Percentiles rank a stretch among this genome's conserved stretches.
Conservation (phyloP, 2,888 invertebrate genomes). For the Spodoptera exigua region DNA sequence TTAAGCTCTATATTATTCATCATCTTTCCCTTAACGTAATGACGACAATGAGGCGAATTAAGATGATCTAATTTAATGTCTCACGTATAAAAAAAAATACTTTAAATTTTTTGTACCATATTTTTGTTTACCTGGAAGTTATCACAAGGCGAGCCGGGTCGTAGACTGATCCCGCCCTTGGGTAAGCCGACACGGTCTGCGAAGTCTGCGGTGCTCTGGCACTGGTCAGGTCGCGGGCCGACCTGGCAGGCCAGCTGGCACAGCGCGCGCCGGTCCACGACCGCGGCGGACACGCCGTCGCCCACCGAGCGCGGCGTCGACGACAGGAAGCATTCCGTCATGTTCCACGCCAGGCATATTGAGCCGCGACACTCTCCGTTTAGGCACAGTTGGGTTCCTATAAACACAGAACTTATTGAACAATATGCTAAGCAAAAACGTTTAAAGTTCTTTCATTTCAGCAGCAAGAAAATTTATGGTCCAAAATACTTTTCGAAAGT, state of each 20-base stretch:
- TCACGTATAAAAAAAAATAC: neutral
- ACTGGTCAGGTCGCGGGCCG: conserved; percentile 92
- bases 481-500: no score
- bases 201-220: conserved; percentile 96
- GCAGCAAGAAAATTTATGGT: no score
- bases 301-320: conserved; percentile 91
- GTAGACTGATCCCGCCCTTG: conserved; percentile 94
- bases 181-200: conserved; percentile 93
- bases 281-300: conserved; percentile 83
- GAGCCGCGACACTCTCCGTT: conserved; percentile 98
- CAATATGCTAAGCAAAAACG: no score
- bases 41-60: no score
- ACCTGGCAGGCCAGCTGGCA: conserved; percentile 99
- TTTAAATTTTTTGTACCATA: no score
- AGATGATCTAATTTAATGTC: no score
- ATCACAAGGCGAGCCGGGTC: conserved; percentile 99
- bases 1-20: no score
- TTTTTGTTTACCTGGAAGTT: conserved; percentile 97
- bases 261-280: conserved; percentile 94
- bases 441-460: no score
- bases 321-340: conserved; percentile 98
- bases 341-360: conserved; percentile 97
- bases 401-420: conserved; percentile 78
- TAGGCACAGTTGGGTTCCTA: conserved; percentile 94
- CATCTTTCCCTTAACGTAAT: no score